Evolutionary conservation across 2,888 invertebrate species (phyloP).

Genomic region (Amphipoea oculea): DNA sequence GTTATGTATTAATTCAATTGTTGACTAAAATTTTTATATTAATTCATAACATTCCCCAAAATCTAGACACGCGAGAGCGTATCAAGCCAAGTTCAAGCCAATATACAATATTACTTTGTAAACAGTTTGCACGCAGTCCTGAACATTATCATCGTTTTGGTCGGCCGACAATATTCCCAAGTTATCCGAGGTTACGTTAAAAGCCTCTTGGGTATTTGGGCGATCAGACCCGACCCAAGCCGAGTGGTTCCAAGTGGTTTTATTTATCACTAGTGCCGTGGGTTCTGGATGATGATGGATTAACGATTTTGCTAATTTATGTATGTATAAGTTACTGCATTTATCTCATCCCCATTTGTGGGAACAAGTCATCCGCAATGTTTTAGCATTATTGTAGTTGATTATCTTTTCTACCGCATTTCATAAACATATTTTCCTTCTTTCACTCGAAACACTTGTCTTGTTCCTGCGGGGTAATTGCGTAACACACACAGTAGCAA

Average conservation of each 20-base stretch:
- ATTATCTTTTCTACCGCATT: neutral
- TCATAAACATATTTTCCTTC: neutral
- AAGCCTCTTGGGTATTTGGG: conserved; percentile 32
- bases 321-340: neutral
- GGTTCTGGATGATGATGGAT: neutral
- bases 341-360: neutral
- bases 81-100: too few relatives aligned
- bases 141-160: conserved; percentile 17
- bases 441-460: neutral
- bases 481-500: neutral
- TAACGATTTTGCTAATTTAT: conserved; percentile 13
- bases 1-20: too few relatives aligned
- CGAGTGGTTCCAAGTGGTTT: conserved; percentile 10
- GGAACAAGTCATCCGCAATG: neutral
- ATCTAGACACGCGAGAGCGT: too few relatives aligned
- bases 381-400: neutral
- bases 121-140: conserved; percentile 21
- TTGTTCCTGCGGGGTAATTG: neutral
- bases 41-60: too few relatives aligned
- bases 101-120: conserved; percentile 13
- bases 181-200: conserved; percentile 27
- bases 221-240: conserved; percentile 21
- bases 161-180: conserved; percentile 33
- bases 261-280: neutral
- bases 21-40: too few relatives aligned